Conservation (phyloP, 2,113 vertebrate species). For the Rhagologus leucostigma region DNA sequence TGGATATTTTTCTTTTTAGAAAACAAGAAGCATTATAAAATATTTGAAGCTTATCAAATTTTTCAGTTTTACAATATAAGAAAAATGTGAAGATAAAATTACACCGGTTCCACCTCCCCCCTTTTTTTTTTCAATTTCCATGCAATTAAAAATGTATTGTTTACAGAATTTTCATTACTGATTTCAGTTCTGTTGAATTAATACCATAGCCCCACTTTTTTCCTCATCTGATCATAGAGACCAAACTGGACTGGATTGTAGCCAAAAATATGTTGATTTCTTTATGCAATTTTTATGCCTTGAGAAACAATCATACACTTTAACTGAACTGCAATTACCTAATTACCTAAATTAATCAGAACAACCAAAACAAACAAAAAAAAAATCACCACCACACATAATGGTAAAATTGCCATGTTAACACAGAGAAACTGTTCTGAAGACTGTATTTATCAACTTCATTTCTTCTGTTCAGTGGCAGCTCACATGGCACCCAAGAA, state of each 20-base stretch:
- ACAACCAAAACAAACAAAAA: background rate
- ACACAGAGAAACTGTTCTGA: background rate
- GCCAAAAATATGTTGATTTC: background rate
- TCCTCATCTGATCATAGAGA: background rate
- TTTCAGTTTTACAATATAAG: background rate
- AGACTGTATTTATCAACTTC: background rate
- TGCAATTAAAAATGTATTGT: background rate
- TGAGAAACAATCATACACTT: background rate
- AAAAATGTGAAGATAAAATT: background rate
- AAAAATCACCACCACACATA: background rate
- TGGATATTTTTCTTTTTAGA: background rate
- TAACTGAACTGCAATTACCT: background rate
- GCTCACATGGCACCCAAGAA: background rate
- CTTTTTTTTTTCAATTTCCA: background rate
- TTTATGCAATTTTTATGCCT: background rate
- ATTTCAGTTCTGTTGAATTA: background rate
- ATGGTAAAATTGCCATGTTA: background rate
- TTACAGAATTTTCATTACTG: background rate
- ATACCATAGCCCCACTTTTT: background rate
- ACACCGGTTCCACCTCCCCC: background rate
- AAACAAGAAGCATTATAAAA: background rate
- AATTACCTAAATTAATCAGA: slow-evolving; percentile 5
- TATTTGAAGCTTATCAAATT: background rate
- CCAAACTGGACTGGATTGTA: background rate
- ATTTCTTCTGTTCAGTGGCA: background rate